These are phyloP conservation scores for Serrognathus titanus DNA, from an alignment of 2,888 invertebrate genomes.

Conservation along the genomic window DNA sequence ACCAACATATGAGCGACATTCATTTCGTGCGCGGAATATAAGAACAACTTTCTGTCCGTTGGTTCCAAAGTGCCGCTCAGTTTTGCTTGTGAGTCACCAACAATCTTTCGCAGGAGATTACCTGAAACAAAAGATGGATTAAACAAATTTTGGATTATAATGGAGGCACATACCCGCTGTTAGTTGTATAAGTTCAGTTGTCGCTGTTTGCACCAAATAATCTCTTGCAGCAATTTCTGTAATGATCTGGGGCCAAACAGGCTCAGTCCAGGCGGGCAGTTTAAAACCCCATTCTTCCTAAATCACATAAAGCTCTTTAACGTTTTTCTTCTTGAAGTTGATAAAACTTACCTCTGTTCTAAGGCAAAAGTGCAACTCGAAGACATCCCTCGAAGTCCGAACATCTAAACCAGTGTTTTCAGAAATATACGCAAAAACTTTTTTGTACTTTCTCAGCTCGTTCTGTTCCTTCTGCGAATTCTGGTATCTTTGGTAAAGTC, in stretches of 20 bases:
- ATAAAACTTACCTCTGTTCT: not conserved
- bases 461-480: not conserved
- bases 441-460: not conserved
- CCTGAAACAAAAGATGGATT: not conserved
- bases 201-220: not conserved
- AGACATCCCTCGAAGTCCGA: not conserved
- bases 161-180: not conserved
- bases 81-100: not conserved
- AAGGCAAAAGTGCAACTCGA: not conserved
- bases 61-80: constrained; percentile 6
- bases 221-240: not conserved
- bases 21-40: constrained; percentile 54
- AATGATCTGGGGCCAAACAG: constrained; percentile 39
- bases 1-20: constrained; percentile 51
- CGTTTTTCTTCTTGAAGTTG: not conserved
- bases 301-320: constrained; percentile 13
- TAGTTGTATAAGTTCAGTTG: not conserved
- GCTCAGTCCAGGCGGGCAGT: constrained; percentile 46
- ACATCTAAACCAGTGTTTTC: not conserved
- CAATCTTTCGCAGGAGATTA: not conserved
- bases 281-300: constrained; percentile 37
- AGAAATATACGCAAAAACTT: not conserved
- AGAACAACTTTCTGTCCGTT: constrained; percentile 35
- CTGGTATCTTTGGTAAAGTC: not conserved
- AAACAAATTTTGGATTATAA: too few species aligned